Evolutionary conservation across 2,888 invertebrate genomes (phyloP), one percentile per base, ranked within the genome.

Genomic region (Himalopsyche tibetana): DNA sequence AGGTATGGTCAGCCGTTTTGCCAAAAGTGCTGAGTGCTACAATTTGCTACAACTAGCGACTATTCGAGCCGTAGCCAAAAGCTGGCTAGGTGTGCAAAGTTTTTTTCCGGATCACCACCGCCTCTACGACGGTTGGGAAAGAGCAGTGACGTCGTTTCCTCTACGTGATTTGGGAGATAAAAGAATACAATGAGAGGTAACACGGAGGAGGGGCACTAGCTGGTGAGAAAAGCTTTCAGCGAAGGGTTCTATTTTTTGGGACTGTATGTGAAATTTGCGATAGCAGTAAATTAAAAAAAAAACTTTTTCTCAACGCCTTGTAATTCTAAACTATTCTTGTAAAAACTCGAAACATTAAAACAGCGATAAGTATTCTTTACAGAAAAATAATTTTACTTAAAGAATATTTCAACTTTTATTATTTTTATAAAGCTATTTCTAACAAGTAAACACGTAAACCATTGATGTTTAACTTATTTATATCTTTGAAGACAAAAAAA

Each of bases 1-100:
- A 74, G 74, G 74, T 74, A 74, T 74, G 74, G 74, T 74, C 74
- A 74, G 74, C 74, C 74, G 74, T 74, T 74, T 74, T 74, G 74
- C 74, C 74, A 74, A 74, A 74, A 36, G 74, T 38, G 74, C 74
- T 74, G 74, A 74, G 74, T 74, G 74, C 38, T 36, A 36, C 6
- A 15, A 74, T 38, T 63, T 63, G n/a, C 63, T 63, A n/a, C 11
- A 11, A 19, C 19, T 74, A 3, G 36, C 74, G 9, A 74, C 74
- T 38, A 36, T 74, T 12, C 74, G 74, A 38, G 74, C 28, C 74
- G 74, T 74, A 63, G 63, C 51, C 15, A 51, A 51, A 51, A 51
- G 51, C 19, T n/a, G 63, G 63, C 63, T 63, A 63, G 63, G 63
- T 63, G 28, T 28, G 63, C 28, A 63, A 63, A 63, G 74, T 74